Base-by-base conservation (phyloP, 2,888 invertebrate species). In the Tiliacea citrago region DNA sequence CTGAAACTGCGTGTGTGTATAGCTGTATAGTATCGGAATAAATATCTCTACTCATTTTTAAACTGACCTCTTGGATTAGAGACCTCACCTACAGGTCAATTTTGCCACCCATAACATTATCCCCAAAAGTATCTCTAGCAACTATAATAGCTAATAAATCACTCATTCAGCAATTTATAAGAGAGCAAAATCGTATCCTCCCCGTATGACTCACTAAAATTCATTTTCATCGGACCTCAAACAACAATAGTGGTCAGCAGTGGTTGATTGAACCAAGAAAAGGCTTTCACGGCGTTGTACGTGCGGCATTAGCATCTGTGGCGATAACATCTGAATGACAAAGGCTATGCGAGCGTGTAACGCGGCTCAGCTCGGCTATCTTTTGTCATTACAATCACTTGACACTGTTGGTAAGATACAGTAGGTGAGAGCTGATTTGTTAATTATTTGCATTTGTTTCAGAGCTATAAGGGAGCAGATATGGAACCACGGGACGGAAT, bases 311-410 rank as follows among this genome's bases (percentile, higher is more conserved):
- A 92, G 79, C 89, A 90, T 92, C 90, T 90, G 90, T 90, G 87
- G 91, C 91, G 91, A 92, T 92, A 91, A 86, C 85, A 92, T 94
- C 90, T 92, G 83, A 93, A 94, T 94, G 90, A 94, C 93, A 94
- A 94, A 89, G 89, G 76, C 74, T 79, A 78, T 77, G 83, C 88
- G 89, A 90, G 91, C 94, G 94, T 93, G 93, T 94, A 92, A 95
- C 94, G 93, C 93, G 93, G 92, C 92, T 91, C 86, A 87, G 84
- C 88, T 86, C 73, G 75, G 75, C 88, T 83, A 70, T 83, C 86
- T 87, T 90, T 92, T 92, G 92, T 92, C 88, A 91, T 92, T 90
- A 89, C 88, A 90, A 92, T 88, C 88, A 90, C 84, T 87, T 90
- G 77, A 24, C 86, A 85, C 75, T 74, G 73, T 80, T 39, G n/a